phyloP scores from a whole-genome alignment of 2,888 invertebrate genomes.

The Timandra comae region DNA sequence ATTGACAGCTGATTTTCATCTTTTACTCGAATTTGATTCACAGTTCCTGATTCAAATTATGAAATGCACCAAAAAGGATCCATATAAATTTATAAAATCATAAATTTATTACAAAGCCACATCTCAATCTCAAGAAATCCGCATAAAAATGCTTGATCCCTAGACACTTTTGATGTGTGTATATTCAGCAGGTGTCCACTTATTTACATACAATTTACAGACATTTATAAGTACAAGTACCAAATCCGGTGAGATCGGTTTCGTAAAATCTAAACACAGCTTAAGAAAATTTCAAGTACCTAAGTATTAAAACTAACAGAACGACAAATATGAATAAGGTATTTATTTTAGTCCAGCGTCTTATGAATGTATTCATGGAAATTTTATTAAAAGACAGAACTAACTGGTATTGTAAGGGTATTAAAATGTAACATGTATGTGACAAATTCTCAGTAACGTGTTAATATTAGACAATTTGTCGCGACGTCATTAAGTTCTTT shows the following conservation, averaged over 20 bases:
- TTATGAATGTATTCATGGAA: constrained; percentile 10
- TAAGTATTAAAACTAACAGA: constrained; percentile 13
- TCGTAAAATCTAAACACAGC: constrained; percentile 15
- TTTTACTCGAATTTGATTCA: no score
- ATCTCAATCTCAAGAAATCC: no score
- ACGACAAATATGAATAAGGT: constrained; percentile 4
- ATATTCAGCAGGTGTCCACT: constrained; percentile 73
- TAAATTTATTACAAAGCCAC: no score
- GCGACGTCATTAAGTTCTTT: constrained; percentile 9
- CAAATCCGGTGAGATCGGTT: constrained; percentile 51
- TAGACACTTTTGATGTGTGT: no score
- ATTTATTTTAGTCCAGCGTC: constrained; percentile 8
- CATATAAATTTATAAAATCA: no score
- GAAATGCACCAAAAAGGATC: no score
- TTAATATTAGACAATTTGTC: constrained; percentile 11
- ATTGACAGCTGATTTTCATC: no score
- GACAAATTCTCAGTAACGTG: constrained; percentile 16
- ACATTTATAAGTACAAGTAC: constrained; percentile 15
- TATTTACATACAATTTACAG: constrained; percentile 74
- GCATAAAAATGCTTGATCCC: no score
- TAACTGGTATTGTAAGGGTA: constrained; percentile 8
- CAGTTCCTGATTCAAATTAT: no score
- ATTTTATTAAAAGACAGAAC: constrained; percentile 11
- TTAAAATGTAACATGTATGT: constrained; percentile 20
- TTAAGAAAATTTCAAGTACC: constrained; percentile 12